Evolutionary conservation across 2,113 vertebrate genomes (phyloP).

Genomic region (Nothocercus julius): DNA sequence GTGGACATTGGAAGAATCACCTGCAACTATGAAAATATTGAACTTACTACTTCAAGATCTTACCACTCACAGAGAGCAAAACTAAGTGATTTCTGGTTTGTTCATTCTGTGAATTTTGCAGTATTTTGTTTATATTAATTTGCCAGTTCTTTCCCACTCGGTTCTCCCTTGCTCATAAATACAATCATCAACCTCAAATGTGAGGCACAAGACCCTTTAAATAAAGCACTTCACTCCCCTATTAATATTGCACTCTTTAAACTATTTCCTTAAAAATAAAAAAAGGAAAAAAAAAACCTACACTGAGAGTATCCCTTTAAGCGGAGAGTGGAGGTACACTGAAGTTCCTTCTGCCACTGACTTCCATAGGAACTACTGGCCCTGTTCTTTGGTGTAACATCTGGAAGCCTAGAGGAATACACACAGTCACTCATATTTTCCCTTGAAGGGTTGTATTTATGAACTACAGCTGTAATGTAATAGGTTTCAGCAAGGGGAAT

Average conservation of each 20-base stretch:
- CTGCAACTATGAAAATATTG: background rate
- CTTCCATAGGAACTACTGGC: background rate
- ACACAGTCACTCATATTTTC: background rate
- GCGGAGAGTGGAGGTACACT: background rate
- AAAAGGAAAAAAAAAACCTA: background rate
- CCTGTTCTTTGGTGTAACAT: background rate
- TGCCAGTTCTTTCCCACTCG: background rate
- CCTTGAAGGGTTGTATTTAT: background rate
- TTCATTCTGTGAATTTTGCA: background rate
- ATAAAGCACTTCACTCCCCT: background rate
- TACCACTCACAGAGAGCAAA: background rate
- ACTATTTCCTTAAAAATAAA: background rate
- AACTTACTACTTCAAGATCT: background rate
- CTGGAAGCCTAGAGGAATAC: background rate
- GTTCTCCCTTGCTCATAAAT: background rate
- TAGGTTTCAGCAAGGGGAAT: background rate
- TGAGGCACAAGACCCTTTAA: background rate
- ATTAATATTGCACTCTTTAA: background rate
- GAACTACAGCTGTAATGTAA: background rate
- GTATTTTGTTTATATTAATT: background rate
- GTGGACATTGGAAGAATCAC: background rate
- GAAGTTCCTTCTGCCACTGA: background rate
- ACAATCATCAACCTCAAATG: background rate
- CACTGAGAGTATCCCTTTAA: background rate
- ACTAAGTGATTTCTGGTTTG: background rate